These are phyloP conservation scores for Chloroclystis v-ata DNA, from an alignment of 2,888 invertebrate species.

Conservation along the genomic window DNA sequence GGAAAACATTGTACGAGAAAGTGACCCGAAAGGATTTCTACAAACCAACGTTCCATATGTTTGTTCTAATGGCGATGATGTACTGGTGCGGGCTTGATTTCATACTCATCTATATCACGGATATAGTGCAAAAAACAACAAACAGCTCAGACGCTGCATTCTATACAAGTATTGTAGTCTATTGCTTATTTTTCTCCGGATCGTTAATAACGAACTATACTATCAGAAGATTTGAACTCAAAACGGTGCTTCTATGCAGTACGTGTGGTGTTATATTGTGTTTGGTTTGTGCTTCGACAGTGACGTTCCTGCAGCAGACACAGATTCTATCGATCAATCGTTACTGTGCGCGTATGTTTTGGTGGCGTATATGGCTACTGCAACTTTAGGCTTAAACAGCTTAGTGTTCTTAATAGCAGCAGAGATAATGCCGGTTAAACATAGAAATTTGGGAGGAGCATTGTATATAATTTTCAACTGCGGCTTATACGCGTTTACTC, in stretches of 20 bases:
- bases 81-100: constrained; percentile 16
- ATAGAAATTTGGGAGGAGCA: constrained; percentile 21
- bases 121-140: constrained; percentile 10
- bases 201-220: constrained; percentile 2
- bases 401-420: constrained; percentile 17
- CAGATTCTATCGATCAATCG: constrained; percentile 14
- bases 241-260: constrained; percentile 10
- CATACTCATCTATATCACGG: constrained; percentile 12
- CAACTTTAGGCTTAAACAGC: constrained; percentile 13
- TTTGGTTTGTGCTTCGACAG: constrained; percentile 1
- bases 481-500: constrained; percentile 15
- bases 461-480: constrained; percentile 18
- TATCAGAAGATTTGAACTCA: constrained; percentile 7
- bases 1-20: not conserved
- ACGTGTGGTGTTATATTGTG: constrained; percentile 4
- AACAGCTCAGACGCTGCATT: constrained; percentile 7
- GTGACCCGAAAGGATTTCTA: constrained; percentile 11
- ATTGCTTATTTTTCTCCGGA: constrained; percentile 4
- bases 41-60: constrained; percentile 11
- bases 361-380: constrained; percentile 12
- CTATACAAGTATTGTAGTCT: constrained; percentile 7
- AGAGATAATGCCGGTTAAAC: constrained; percentile 25
- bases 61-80: constrained; percentile 9
- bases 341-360: constrained; percentile 15
- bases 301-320: constrained; percentile 14